Base-by-base conservation (phyloP, 1,140 invertebrate species). In the Diachasmimorpha longicaudata region DNA sequence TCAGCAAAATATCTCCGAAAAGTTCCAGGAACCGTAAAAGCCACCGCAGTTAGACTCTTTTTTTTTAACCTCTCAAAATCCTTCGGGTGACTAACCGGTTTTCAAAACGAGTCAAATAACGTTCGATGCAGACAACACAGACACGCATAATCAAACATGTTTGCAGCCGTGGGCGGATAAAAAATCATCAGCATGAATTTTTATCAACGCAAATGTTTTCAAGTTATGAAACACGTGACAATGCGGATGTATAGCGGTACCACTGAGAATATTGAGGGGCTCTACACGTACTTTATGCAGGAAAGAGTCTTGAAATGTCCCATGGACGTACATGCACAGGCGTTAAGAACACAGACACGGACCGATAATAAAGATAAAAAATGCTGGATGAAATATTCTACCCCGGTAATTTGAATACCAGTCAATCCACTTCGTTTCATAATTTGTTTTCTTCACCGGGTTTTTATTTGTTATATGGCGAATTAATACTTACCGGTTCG, bases 21-120 rank as follows among this genome's bases (percentile, higher is more conserved):
- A 72, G 70, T 78, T 78, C 74, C 70, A 69, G 74, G 74, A 78
- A 78, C 71, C 71, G 74, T 75, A 76, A 76, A 76, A 70, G 19
- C 19, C 31, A 0, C 11, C 10, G 25, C 25, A 23, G 25, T 11
- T 31, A 46, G 13, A 36, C 5, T 25, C 9, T 11, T 63, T 63
- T 31, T 63, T 58, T 58, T 23, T 63, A 25, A 14, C 23, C 58
- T 63, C 14, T 46, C 36, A 23, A n/a, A 46, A 21, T 46, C 8
- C 19, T 44, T 23, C 13, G 44, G 80, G 76, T 80, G 77, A 70
- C 21, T 79, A 79, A 79, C 80, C 77, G 77, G 79, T 80, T 81
- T 79, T 76, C 76, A 69, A 71, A 46, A 37, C 68, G 52, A 58
- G 48, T 46, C 58, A 63, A 63, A 63, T 63, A 63, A 63, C 58